Conservation (phyloP, 2,113 vertebrate genomes). For the Accipiter virgatus region DNA sequence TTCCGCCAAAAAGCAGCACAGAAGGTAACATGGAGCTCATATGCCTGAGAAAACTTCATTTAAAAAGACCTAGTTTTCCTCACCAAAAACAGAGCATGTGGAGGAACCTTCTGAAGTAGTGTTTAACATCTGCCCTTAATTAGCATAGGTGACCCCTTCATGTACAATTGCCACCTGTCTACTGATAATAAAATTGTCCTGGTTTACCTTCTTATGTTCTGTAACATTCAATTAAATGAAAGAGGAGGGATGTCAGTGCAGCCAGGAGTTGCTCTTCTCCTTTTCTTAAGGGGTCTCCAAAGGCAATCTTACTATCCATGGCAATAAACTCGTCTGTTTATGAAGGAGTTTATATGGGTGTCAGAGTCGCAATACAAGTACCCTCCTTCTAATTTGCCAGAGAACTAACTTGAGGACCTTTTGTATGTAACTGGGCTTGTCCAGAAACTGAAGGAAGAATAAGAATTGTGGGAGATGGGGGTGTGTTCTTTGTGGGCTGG, state of each 20-base stretch:
- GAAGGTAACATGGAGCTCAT: not conserved
- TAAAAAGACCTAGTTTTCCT: not conserved
- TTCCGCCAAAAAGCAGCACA: not conserved
- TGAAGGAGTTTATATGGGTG: rapidly evolving
- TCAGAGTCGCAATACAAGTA: rapidly evolving
- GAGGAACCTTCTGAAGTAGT: not conserved
- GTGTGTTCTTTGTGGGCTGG: not conserved
- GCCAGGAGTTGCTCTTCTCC: not conserved
- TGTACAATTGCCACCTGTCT: not conserved
- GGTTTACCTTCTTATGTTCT: not conserved
- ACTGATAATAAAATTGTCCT: not conserved
- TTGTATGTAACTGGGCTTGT: not conserved
- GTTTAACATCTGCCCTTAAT: not conserved
- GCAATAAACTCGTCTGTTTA: not conserved
- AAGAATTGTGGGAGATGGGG: not conserved
- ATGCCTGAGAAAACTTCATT: not conserved
- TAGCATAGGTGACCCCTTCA: not conserved
- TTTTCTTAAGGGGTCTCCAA: not conserved
- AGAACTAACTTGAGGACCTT: not conserved
- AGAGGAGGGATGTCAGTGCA: not conserved
- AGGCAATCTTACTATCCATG: rapidly evolving
- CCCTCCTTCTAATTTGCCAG: not conserved
- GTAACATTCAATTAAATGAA: not conserved
- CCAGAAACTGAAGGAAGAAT: not conserved
- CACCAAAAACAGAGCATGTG: not conserved